Base-by-base conservation (phyloP, 1,140 invertebrate genomes). In the Aplysia californica region DNA sequence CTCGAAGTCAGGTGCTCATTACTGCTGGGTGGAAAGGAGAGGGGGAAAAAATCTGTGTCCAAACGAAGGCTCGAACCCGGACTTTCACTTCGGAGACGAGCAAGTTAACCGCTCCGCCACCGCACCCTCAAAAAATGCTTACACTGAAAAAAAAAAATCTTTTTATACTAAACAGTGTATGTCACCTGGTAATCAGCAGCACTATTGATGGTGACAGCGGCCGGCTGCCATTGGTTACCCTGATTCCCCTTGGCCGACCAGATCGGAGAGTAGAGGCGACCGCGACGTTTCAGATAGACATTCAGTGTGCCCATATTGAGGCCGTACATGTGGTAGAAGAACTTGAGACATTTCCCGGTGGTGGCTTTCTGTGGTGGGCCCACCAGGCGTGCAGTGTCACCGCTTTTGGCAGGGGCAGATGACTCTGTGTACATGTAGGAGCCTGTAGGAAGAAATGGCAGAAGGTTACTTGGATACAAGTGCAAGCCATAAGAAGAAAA, bases 311-410 rank as follows among this genome's bases (percentile, higher is more conserved):
- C 87, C 18, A 85, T 85, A 31, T 78, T 77, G 1, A 18, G 33
- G 23, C 95, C 95, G 81, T 92, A 94, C 95, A 96, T 95, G 83
- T 95, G 94, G 82, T 91, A 93, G 91, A 91, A 95, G 85, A 95
- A 95, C 15, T 69, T 81, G 35, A 88, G 50, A 68, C 87, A 88
- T 36, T 78, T 75, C 10, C 80, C 82, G 38, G 67, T 67, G 18
- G 84, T 84, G n/a, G 83, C 75, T 33, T 75, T 80, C 56, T 86
- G 82, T 10, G 61, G 61, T 20, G 82, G 80, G 18, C 80, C 80
- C 38, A 86, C 65, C 29, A 87, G 72, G 20, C 84, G 75, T 10
- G 88, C 87, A 39, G 72, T 85, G 64, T 89, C 83, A 33, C 87
- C 87, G 35, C 1, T n/a, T 84, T 59, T 91, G 21, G 50, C 86